Evolutionary conservation across 2,888 invertebrate genomes (phyloP).

Genomic region (Crematogaster levior): DNA sequence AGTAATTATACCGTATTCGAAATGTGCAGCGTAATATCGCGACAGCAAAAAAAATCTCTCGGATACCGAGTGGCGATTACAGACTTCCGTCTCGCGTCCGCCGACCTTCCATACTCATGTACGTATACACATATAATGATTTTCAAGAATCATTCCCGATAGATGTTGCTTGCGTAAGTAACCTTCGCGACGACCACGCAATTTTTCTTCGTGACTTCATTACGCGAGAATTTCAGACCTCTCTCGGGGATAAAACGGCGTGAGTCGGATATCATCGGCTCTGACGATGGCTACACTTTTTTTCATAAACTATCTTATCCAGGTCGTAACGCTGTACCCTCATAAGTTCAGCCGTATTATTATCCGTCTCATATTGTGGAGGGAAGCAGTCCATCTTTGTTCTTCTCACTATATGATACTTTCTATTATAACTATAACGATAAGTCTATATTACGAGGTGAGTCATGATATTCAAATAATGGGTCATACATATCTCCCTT

Average conservation of each 20-base stretch:
- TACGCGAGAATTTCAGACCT: slow-evolving; percentile 22
- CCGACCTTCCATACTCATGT: neutral
- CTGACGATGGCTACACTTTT: neutral
- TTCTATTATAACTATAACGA: no score
- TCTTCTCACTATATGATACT: neutral
- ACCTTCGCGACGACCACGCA: slow-evolving; percentile 34
- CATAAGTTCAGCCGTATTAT: neutral
- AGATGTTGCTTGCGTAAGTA: slow-evolving; percentile 42
- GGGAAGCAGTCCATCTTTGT: neutral
- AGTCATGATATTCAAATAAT: slow-evolving; percentile 37
- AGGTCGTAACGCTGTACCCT: neutral
- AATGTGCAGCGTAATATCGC: neutral
- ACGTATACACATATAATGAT: neutral
- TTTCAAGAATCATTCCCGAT: slow-evolving; percentile 25
- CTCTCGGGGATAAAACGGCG: neutral
- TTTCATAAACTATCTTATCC: neutral
- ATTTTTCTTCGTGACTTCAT: slow-evolving; percentile 49
- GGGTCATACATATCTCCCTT: slow-evolving; percentile 33
- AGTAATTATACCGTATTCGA: neutral
- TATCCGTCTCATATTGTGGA: neutral
- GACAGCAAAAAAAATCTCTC: neutral
- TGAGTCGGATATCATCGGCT: neutral
- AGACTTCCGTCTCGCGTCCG: slow-evolving; percentile 4
- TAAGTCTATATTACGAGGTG: neutral
- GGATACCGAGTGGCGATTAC: neutral